Percentiles rank a stretch among this genome's conserved stretches.
These are phyloP conservation scores for Cabera pusaria DNA, from an alignment of 2,888 invertebrate genomes.

Conservation along the genomic window DNA sequence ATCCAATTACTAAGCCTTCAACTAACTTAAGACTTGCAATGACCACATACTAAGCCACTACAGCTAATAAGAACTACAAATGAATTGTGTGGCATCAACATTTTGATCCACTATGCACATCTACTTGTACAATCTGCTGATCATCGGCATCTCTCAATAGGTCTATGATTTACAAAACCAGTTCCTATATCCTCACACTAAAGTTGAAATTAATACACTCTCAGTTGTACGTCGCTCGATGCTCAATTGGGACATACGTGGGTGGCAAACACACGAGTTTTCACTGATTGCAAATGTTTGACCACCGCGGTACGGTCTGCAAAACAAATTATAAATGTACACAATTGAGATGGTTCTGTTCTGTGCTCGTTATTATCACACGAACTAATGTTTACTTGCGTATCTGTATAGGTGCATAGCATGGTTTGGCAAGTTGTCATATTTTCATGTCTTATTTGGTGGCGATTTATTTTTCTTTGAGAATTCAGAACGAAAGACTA, in stretches of 20 bases:
- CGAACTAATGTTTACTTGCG: no score
- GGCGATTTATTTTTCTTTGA: no score
- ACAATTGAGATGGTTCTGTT: background rate
- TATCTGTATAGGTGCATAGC: no score
- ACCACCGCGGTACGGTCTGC: slow-evolving; percentile 41
- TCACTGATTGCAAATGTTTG: slow-evolving; percentile 58
- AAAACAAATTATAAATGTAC: slow-evolving; percentile 27
- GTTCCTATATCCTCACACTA: slow-evolving; percentile 10
- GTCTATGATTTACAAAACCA: slow-evolving; percentile 5
- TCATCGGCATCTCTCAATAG: slow-evolving; percentile 6
- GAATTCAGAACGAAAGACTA: no score
- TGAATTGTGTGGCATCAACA: slow-evolving; percentile 8
- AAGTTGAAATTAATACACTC: slow-evolving; percentile 14
- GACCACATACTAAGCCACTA: no score
- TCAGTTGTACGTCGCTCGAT: slow-evolving; percentile 28
- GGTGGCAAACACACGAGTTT: slow-evolving; percentile 48
- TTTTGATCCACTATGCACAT: slow-evolving; percentile 14
- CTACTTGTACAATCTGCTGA: slow-evolving; percentile 15
- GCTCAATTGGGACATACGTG: slow-evolving; percentile 44
- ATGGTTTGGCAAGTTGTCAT: no score
- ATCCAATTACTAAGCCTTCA: no score
- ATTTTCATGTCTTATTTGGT: no score
- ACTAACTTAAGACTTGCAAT: no score
- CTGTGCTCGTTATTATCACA: no score
- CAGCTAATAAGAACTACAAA: no score